These are phyloP conservation scores for Mus caroli DNA, from an alignment of 2,797 vertebrate genomes.

Conservation along the genomic window DNA sequence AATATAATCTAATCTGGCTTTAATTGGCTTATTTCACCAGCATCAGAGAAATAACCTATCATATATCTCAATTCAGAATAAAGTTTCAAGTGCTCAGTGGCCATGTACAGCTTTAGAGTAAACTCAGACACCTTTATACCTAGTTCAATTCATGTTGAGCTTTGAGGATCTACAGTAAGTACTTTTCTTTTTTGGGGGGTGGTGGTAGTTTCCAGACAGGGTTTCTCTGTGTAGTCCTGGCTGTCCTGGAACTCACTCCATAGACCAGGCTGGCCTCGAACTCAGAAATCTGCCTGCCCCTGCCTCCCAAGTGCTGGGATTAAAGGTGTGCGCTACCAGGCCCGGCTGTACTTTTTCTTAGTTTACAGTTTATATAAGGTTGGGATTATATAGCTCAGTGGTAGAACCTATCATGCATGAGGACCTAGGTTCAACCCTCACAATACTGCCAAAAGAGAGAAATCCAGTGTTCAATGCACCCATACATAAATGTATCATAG, in stretches of 20 bases:
- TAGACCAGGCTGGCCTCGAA: too few species aligned
- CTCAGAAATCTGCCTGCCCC: too few species aligned
- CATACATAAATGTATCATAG: not conserved
- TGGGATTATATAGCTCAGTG: not conserved
- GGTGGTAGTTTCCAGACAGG: too few species aligned
- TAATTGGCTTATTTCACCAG: not conserved
- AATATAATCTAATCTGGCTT: not conserved
- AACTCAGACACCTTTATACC: constrained; percentile 38
- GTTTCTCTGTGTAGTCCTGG: too few species aligned
- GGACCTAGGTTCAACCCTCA: not conserved
- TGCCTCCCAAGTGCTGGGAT: too few species aligned
- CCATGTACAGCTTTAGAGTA: constrained; percentile 23
- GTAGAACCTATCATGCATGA: not conserved
- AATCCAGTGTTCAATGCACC: not conserved
- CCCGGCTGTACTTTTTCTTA: not conserved
- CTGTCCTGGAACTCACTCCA: too few species aligned
- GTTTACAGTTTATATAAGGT: not conserved
- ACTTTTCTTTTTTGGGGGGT: too few species aligned
- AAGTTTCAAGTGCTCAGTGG: constrained; percentile 55
- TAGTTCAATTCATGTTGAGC: constrained; percentile 27
- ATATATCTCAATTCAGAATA: constrained; percentile 33
- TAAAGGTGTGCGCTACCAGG: too few species aligned
- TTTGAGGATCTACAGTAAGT: not conserved
- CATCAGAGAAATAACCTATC: not conserved
- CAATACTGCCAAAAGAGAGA: not conserved